Conservation (phyloP, 2,888 invertebrate genomes). For the Cantharis rufa region DNA sequence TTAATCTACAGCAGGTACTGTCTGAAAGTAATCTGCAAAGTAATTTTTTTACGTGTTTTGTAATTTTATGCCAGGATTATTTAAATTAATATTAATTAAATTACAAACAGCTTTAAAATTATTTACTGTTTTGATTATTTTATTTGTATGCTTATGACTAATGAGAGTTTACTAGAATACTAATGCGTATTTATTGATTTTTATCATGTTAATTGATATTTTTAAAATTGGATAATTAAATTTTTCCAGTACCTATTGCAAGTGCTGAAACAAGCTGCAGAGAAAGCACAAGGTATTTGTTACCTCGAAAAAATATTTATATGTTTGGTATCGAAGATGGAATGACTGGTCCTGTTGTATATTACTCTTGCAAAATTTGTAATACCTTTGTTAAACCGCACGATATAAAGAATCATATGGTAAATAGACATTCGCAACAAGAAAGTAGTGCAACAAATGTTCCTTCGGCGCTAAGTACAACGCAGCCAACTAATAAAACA, state of each 20-base stretch:
- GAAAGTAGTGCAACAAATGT: conserved; percentile 1
- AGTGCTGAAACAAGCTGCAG: conserved; percentile 11
- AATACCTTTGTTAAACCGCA: conserved; percentile 19
- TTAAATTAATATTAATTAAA: neutral
- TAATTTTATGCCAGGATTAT: neutral
- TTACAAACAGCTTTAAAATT: neutral
- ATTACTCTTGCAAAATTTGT: conserved; percentile 17
- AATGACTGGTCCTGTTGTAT: conserved; percentile 18
- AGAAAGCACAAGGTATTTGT: conserved; percentile 18
- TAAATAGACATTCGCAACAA: conserved; percentile 13
- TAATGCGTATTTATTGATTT: neutral
- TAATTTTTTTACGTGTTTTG: neutral
- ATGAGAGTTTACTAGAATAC: neutral
- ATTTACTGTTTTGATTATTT: neutral
- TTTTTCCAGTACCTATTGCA: conserved; percentile 20
- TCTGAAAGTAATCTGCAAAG: too few relatives aligned
- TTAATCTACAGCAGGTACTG: too few relatives aligned
- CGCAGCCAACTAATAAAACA: conserved; percentile 1
- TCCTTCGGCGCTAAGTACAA: neutral
- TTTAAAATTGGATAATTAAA: neutral
- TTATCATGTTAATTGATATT: neutral
- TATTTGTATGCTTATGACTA: neutral
- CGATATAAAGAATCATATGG: conserved; percentile 18
- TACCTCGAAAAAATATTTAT: conserved; percentile 19
- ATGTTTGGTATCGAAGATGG: conserved; percentile 25